Evolutionary conservation across 92 coral and sea anemone genomes (phyloP), one percentile per base, ranked within the genome.

Genomic region (Epizoanthus scotinus): DNA sequence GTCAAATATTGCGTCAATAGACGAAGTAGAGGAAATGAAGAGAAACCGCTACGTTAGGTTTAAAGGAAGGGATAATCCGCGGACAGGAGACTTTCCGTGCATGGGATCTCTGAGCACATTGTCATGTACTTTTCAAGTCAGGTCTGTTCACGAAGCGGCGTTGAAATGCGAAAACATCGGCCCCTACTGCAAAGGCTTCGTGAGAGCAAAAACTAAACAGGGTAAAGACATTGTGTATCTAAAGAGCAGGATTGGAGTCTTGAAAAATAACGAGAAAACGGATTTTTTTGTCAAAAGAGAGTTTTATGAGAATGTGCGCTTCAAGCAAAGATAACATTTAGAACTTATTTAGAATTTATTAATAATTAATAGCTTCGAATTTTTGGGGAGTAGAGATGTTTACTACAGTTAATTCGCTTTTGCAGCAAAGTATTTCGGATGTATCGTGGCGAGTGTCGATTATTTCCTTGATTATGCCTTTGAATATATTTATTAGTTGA

Each of bases 111-210:
- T 75, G 0, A 75, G 81, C 9, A 75, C 81, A 0, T 8, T 28
- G 28, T 75, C 81, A 0, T 75, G 81, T 19, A 59, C 63, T 0
- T 75, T 75, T 42, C 59, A 36, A 38, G 63, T 75, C 6, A 34
- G 7, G 1, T 22, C 81, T 5, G 56, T 75, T 9, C 67, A 38
- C 29, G 68, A 75, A 20, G 81, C 81, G 17, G 68, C 56, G 6
- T 4, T 24, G 3, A 58, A 75, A 24, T 75, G 81, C 27, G 56
- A 75, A 20, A 75, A 40, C 34, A 59, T 75, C 68, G 81, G 81
- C 2, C 81, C 81, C 13, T 75, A 59, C 38, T 75, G 81, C 50
- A 75, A 75, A 26, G 81, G 81, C 3, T 75, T 75, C 40, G 81
- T 75, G 10, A 59, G 26, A 59, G 53, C 19, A 29, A 18, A 12